Evolutionary conservation across 2,113 vertebrate genomes (phyloP).

Genomic region (Rhombomys opimus): DNA sequence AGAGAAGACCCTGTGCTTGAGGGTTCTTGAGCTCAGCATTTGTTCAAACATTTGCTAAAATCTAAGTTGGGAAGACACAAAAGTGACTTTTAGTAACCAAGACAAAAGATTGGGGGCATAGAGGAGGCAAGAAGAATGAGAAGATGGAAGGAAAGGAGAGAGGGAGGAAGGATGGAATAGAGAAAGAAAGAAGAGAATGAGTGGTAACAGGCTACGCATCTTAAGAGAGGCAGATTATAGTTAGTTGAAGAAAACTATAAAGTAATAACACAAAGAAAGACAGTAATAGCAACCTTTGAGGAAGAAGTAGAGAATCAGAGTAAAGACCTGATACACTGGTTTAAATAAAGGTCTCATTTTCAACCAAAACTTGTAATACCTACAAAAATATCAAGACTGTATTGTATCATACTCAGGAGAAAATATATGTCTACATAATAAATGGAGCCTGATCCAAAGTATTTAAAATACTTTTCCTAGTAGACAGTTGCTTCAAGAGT

Average conservation of each 20-base stretch:
- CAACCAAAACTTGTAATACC: background rate
- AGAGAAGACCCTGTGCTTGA: background rate
- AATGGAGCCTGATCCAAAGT: background rate
- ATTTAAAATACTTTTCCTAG: background rate
- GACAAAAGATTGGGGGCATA: background rate
- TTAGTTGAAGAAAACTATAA: background rate
- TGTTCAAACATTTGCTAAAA: background rate
- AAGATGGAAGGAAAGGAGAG: background rate
- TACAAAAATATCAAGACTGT: background rate
- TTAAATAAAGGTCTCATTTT: background rate
- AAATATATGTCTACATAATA: background rate
- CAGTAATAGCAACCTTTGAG: background rate
- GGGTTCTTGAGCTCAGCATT: background rate
- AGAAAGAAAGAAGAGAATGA: background rate
- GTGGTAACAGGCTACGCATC: background rate
- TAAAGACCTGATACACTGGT: background rate
- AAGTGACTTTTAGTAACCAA: background rate
- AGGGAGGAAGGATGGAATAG: background rate
- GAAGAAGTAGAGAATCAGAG: background rate
- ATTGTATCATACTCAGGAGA: background rate
- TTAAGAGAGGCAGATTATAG: background rate
- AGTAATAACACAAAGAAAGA: background rate
- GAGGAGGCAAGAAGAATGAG: background rate
- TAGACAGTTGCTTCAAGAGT: background rate
- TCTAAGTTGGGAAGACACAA: background rate